Base-by-base conservation (phyloP, 2,888 invertebrate species). In the Andrena trimmerana region DNA sequence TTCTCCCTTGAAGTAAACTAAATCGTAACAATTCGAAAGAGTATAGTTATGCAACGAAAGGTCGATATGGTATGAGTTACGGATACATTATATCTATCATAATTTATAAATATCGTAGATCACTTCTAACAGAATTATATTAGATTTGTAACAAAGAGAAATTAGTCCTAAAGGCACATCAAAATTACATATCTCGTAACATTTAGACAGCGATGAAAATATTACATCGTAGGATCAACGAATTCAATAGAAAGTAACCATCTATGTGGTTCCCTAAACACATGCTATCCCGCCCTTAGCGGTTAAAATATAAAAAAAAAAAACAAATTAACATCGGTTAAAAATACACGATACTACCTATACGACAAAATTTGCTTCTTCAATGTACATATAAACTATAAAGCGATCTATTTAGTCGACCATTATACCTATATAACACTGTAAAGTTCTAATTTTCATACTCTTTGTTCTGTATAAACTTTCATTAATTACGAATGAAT, bases 101-200 rank as follows among this genome's bases (percentile, higher is more conserved):
- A 70, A 83, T 87, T 89, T 86, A 86, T 84, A 88, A 89, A 86
- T 85, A 85, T 88, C 71, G 78, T 87, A 84, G 68, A 88, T 81
- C 74, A 88, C 81, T 78, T 87, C 76, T 89, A 88, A 89, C 86
- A 84, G 83, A 88, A 87, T 89, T 84, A 86, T 86, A 84, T 86
- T 87, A 84, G 76, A 87, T 88, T 86, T 89, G 36, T 79, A 89
- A 89, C 84, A 89, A 86, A 87, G 87, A 84, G 77, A 88, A 88
- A 87, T 88, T 65, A 88, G 74, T 83, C 76, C 83, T 87, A 88
- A 88, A 88, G 88, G 89, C 88, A 88, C 88, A 88, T 88, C 75
- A 86, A 88, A 88, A 87, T 88, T 88, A 86, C 88, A 85, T 57
- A 69, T 82, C 74, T 77, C 79, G 81, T 88, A 88, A 88, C 88